These are phyloP conservation scores for Merops nubicus DNA, from an alignment of 2,113 vertebrate genomes.

Conservation along the genomic window DNA sequence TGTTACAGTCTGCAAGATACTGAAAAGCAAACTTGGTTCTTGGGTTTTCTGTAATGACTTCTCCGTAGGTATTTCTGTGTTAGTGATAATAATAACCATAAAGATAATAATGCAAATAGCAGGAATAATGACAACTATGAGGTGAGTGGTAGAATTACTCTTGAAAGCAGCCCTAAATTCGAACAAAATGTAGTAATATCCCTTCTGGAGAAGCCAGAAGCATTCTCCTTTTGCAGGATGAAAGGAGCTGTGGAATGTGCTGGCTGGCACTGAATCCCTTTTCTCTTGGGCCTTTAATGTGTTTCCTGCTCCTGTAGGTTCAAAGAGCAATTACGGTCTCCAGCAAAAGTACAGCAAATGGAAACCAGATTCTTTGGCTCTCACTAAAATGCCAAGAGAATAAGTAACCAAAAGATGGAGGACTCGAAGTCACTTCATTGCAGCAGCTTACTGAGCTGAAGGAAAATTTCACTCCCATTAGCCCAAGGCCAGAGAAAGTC, in stretches of 20 bases:
- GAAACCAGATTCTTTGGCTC: constrained; percentile 76
- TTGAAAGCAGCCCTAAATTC: constrained; percentile 37
- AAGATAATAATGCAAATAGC: not conserved
- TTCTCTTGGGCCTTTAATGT: constrained; percentile 74
- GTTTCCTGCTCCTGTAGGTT: constrained; percentile 77
- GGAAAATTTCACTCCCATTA: not conserved
- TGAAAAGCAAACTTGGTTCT: not conserved
- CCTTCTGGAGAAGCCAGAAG: constrained; percentile 38
- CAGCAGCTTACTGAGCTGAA: not conserved
- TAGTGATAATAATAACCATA: not conserved
- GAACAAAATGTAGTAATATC: constrained; percentile 17
- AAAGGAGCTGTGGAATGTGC: constrained; percentile 72
- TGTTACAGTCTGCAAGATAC: not conserved
- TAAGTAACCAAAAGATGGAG: constrained; percentile 62
- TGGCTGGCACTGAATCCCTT: constrained; percentile 62
- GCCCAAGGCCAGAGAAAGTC: not conserved
- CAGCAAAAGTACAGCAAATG: constrained; percentile 78
- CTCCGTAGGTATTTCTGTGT: not conserved
- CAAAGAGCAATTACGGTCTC: constrained; percentile 78
- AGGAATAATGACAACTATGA: not conserved
- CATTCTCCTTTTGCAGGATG: constrained; percentile 59
- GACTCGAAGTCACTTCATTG: constrained; percentile 6
- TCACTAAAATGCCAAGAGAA: constrained; percentile 40
- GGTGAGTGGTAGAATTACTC: constrained; percentile 35
- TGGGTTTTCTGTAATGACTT: not conserved